Conservation (phyloP, 2,113 vertebrate genomes). For the Ptilonorhynchus violaceus region DNA sequence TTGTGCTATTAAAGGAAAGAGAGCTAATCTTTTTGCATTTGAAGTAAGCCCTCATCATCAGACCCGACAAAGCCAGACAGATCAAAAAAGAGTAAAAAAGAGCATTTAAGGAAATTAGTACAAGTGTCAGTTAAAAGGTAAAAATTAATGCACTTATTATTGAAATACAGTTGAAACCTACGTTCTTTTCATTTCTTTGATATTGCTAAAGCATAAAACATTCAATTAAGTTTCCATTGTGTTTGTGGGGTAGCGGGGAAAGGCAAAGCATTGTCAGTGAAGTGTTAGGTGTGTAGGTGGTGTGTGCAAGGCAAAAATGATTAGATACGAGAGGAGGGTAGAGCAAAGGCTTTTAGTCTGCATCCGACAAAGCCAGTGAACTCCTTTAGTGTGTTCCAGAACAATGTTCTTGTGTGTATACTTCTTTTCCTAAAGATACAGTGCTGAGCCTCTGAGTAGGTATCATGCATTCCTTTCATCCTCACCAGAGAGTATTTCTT, state of each 20-base stretch:
- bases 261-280: constrained; percentile 66
- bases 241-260: constrained; percentile 56
- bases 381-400: neutral
- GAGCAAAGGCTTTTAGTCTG: neutral
- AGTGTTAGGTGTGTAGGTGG: constrained; percentile 61
- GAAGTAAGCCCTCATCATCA: constrained; percentile 80
- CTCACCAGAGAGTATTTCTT: neutral
- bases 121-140: constrained; percentile 85
- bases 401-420: neutral
- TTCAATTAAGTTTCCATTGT: constrained; percentile 84
- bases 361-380: neutral
- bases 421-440: neutral
- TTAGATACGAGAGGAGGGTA: neutral
- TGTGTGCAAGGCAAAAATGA: constrained; percentile 13
- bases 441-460: neutral
- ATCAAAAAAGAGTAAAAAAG: constrained; percentile 80
- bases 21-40: constrained; percentile 82
- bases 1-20: constrained; percentile 81
- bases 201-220: constrained; percentile 79
- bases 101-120: constrained; percentile 84
- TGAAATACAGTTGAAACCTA: constrained; percentile 81
- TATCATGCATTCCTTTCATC: neutral
- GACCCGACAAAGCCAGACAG: constrained; percentile 81
- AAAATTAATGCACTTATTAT: constrained; percentile 83
- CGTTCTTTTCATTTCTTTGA: constrained; percentile 82